phyloP scores from a whole-genome alignment of 2,113 vertebrate species.

The Conger conger region DNA sequence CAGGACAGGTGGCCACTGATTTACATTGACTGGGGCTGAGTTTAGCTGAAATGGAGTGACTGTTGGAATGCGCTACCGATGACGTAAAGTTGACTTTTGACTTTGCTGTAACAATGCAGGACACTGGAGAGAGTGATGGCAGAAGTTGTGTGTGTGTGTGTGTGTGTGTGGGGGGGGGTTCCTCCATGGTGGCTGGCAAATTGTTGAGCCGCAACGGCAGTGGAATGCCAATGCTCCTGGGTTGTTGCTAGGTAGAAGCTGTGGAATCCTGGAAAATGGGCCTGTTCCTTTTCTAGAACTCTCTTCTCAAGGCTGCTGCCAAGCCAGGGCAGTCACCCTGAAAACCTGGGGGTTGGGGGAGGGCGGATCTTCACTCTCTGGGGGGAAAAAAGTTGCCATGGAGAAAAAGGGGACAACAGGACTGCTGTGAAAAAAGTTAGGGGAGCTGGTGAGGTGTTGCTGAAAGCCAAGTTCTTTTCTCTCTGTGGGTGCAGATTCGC shows the following conservation, averaged over 20 bases:
- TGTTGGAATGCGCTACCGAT: slow-evolving; percentile 38
- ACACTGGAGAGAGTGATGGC: slow-evolving; percentile 32
- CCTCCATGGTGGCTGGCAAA: not conserved
- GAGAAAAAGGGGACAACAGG: slow-evolving; percentile 52
- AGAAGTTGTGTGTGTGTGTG: not conserved
- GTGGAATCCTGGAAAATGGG: slow-evolving; percentile 55
- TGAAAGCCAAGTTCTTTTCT: slow-evolving; percentile 25
- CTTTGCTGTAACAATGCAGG: slow-evolving; percentile 41
- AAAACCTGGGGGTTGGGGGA: slow-evolving; percentile 43
- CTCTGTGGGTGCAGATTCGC: slow-evolving; percentile 32
- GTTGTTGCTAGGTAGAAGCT: slow-evolving; percentile 62
- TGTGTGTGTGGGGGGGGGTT: no score
- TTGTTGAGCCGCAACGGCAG: slow-evolving; percentile 23
- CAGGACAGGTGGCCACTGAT: slow-evolving; percentile 34
- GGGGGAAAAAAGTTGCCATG: slow-evolving; percentile 67
- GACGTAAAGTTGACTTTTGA: slow-evolving; percentile 36
- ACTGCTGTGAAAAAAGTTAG: slow-evolving; percentile 57
- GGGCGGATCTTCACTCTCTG: slow-evolving; percentile 43
- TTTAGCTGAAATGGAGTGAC: slow-evolving; percentile 20
- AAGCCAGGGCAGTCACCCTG: slow-evolving; percentile 36
- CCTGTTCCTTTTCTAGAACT: slow-evolving; percentile 54
- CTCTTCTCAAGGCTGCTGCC: slow-evolving; percentile 48
- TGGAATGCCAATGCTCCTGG: slow-evolving; percentile 46
- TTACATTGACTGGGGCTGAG: slow-evolving; percentile 23
- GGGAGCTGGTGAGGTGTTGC: slow-evolving; percentile 14